Base-by-base conservation (phyloP, 2,113 vertebrate genomes). In the Percopsis transmontana region DNA sequence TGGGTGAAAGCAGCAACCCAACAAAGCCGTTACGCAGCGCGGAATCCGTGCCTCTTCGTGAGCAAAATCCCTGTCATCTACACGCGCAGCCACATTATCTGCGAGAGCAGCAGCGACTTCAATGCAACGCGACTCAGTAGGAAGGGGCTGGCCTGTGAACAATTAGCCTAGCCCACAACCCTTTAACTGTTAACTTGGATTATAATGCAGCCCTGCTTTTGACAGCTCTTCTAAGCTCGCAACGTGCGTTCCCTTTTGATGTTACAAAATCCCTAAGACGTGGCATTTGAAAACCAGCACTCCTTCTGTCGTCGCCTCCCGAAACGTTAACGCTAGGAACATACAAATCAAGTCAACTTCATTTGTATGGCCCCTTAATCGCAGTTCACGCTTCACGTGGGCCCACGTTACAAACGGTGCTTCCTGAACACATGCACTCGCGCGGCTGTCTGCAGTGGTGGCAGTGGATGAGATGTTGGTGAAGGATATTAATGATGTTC, bases 201-300 rank as follows among this genome's bases (percentile, higher is more conserved):
- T 84, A 80, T 61, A 68, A n/a, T 50, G 4, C 76, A 58, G 74
- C 81, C 73, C 71, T 55, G 84, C 72, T 33, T 67, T 47, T 78
- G 85, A 82, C 69, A 77, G 81, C 61, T 83, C 72, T 58, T 66
- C 51, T 23, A 62, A 40, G 79, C 69, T 84, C 45, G 38, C 64
- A 67, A 60, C 56, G 70, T 66, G 15, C 19, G 67, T 18, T 55
- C 77, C 33, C 77, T 85, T 87, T 90, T 91, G 87, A 90, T 89
- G 84, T 81, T 42, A 55, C 48, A 76, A 83, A 90, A 88, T 80
- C 76, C 63, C 68, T 77, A 70, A 87, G 73, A 76, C 71, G 60
- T 62, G 19, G 66, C 47, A 62, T 73, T 76, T 77, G 75, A 72
- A 62, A 74, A 27, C 47, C 15, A 13, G 16, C 42, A 6, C 52